A percentile compares a stretch with the other conserved stretches of the same genome.
phyloP scores from a whole-genome alignment of 2,113 vertebrate species.

The Natator depressus region DNA sequence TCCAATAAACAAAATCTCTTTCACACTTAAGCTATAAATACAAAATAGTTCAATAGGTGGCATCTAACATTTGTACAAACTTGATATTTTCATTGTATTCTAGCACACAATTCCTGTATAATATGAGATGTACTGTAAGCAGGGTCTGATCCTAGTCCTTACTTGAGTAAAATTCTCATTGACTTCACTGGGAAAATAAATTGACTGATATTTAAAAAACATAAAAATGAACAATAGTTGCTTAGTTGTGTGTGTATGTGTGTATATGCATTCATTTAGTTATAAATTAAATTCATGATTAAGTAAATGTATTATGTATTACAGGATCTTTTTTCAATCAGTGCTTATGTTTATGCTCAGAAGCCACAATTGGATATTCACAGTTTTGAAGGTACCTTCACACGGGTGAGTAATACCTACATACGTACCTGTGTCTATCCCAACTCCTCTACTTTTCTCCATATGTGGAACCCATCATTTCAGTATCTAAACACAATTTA shows the following conservation, averaged over 20 bases:
- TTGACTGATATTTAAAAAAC: not conserved
- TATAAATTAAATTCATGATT: not conserved
- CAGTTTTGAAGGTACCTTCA: conserved; percentile 98
- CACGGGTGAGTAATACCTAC: conserved; percentile 84
- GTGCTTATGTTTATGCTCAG: conserved; percentile 92
- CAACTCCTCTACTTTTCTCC: not conserved
- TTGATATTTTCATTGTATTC: not conserved
- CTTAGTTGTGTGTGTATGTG: not conserved
- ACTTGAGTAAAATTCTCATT: not conserved
- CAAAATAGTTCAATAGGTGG: not conserved
- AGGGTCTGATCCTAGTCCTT: rapidly evolving
- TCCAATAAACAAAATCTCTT: not conserved
- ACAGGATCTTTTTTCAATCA: conserved; percentile 95
- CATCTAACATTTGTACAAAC: not conserved
- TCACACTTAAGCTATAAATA: not conserved
- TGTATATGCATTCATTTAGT: not conserved
- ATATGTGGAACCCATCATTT: not conserved
- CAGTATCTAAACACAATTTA: not conserved
- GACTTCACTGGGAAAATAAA: not conserved
- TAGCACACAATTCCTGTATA: not conserved
- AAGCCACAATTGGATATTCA: conserved; percentile 98
- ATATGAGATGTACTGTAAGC: not conserved
- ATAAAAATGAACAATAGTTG: not conserved
- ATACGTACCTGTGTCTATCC: not conserved
- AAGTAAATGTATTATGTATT: conserved; percentile 60